Base-by-base conservation (phyloP, 2,888 invertebrate genomes). In the Helleia helle region DNA sequence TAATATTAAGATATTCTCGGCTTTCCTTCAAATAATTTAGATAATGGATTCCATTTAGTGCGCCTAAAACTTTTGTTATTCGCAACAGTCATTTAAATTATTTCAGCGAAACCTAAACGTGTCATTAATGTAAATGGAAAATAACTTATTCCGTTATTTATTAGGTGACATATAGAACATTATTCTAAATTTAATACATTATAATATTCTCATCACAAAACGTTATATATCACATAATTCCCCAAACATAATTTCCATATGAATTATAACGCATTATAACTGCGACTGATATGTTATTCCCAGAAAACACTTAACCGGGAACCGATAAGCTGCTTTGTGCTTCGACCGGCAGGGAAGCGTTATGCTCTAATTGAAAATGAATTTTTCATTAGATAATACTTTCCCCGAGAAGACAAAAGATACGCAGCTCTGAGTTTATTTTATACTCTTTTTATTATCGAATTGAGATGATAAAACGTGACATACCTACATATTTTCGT, bases 1-100 rank as follows among this genome's bases (percentile, higher is more conserved):
- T 70, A 65, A 70, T 63, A 64, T 65, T 51, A 48, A 52, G 54
- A 50, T 50, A 41, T 49, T 47, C 49, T 44, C 34, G 8, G 11
- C 34, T 34, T 34, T 34, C 22, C 34, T 22, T 34, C 12, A 22
- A 34, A 34, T 34, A 34, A 34, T 34, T 13, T 34, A 34, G 34
- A 34, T 34, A 34, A 34, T 34, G 18, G 11, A 22, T 34, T 8
- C 34, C 22, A 22, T 34, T 34, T 18, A 34, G 12, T 11, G 18
- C 18, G 18, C 22, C 34, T 11, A 8, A 34, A 22, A 11, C 22
- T 9, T 22, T 12, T 6, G 27, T 8, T 22, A 6, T 22, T 22
- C 2, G 22, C 5, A 7, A 1, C 5, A 22, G 8, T 22, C 1
- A 22, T 22, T 22, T 22, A 7, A 22, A 22, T 22, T 22, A 22